Conservation (phyloP, 2,888 invertebrate genomes). For the Panzeria rudis region DNA sequence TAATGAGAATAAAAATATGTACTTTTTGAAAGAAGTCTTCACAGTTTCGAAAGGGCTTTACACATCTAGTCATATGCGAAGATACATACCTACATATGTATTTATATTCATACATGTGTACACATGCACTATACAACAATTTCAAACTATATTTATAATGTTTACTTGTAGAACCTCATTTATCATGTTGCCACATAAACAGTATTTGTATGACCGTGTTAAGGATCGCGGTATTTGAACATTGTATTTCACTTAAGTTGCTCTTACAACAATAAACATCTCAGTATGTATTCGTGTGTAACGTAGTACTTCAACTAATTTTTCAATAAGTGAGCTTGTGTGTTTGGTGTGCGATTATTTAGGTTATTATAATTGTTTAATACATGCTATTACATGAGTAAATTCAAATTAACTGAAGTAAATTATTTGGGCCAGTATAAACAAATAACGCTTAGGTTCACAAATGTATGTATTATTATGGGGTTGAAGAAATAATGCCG, state of each 20-base stretch:
- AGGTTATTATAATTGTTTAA: conserved; percentile 39
- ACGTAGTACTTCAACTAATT: not conserved
- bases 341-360: conserved; percentile 10
- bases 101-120: no score
- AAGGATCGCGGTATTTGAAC: conserved; percentile 38
- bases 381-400: conserved; percentile 42
- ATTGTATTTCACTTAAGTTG: conserved; percentile 47
- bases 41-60: no score
- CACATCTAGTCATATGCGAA: no score
- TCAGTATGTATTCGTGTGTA: not conserved
- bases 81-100: no score
- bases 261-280: not conserved
- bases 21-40: no score
- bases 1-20: no score
- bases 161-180: conserved; percentile 22
- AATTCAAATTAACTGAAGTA: conserved; percentile 56
- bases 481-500: not conserved
- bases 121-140: no score
- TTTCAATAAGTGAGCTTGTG: not conserved
- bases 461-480: not conserved
- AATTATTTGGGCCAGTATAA: conserved; percentile 49
- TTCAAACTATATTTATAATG: not conserved
- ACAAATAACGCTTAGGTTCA: conserved; percentile 11
- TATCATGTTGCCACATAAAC: conserved; percentile 53
- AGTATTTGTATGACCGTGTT: conserved; percentile 27